Conservation (phyloP, 2,888 invertebrate genomes). For the Hirtodrosophila cameraria region DNA sequence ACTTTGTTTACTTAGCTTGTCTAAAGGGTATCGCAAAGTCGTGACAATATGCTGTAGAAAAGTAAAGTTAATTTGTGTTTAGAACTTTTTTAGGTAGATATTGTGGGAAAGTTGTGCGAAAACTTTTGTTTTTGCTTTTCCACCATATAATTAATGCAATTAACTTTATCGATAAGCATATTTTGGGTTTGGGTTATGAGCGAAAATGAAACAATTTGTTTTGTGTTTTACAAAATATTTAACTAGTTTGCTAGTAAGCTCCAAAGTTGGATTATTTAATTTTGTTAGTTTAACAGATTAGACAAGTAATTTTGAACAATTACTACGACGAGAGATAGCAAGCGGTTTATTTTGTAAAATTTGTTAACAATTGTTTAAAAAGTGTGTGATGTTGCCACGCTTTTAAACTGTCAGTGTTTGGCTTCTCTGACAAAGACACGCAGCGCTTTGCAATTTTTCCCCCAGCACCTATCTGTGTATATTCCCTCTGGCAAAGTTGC, state of each 20-base stretch:
- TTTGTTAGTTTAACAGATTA: conserved; percentile 57
- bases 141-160: conserved; percentile 28
- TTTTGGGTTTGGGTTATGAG: conserved; percentile 4
- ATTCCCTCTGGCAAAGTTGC: conserved; percentile 41
- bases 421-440: conserved; percentile 36
- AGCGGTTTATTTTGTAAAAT: conserved; percentile 45
- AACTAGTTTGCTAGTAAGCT: conserved; percentile 49
- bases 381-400: conserved; percentile 16
- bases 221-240: conserved; percentile 28
- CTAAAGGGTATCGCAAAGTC: neutral
- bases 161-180: conserved; percentile 55
- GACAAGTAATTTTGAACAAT: conserved; percentile 21
- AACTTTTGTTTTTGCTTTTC: conserved; percentile 20
- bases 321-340: neutral
- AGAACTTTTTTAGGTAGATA: conserved; percentile 30
- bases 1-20: too few species aligned
- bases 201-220: too few species aligned
- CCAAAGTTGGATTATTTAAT: conserved; percentile 33
- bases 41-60: neutral
- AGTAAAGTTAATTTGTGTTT: conserved; percentile 34
- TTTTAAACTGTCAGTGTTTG: conserved; percentile 13
- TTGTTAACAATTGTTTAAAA: conserved; percentile 65
- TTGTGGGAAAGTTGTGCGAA: conserved; percentile 20
- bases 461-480: conserved; percentile 38
- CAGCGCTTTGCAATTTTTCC: conserved; percentile 60